phyloP scores from a whole-genome alignment of 2,797 vertebrate species.

The Sebastiscus albofasciatus region DNA sequence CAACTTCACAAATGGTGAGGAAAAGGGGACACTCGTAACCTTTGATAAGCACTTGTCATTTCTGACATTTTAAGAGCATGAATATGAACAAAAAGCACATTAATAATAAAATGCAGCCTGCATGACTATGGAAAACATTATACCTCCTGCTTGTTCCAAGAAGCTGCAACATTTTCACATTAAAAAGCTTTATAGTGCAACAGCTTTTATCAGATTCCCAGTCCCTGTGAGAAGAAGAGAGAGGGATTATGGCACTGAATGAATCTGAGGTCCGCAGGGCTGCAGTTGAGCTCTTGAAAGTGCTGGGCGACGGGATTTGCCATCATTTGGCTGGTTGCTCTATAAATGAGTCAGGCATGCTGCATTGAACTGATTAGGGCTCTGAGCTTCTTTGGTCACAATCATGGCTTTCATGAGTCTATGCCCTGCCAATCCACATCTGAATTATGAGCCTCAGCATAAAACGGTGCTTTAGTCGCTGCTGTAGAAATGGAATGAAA shows the following conservation, averaged over 20 bases:
- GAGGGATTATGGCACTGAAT: conserved; percentile 45
- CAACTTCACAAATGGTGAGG: not conserved
- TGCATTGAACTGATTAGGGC: conserved; percentile 52
- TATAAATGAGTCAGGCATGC: conserved; percentile 25
- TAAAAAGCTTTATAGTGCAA: not conserved
- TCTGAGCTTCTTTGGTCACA: conserved; percentile 43
- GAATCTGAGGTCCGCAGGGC: conserved; percentile 41
- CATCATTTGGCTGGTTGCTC: conserved; percentile 46
- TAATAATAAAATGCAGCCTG: not conserved
- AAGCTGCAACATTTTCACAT: not conserved
- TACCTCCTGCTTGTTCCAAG: not conserved
- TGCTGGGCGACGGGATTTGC: conserved; percentile 49
- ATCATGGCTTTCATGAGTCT: conserved; percentile 15
- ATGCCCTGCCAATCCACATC: conserved; percentile 8
- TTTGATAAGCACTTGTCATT: not conserved
- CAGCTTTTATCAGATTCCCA: conserved; percentile 24
- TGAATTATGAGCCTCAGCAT: not conserved
- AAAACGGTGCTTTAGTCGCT: too few species aligned
- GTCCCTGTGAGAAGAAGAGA: not conserved
- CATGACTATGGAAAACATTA: not conserved
- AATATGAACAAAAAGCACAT: not conserved
- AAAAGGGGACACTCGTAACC: not conserved
- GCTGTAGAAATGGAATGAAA: not conserved
- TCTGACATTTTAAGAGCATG: not conserved
- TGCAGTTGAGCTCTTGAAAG: conserved; percentile 37